These are phyloP conservation scores for Lasioglossum marginatum DNA, from an alignment of 2,888 invertebrate species.

Conservation along the genomic window DNA sequence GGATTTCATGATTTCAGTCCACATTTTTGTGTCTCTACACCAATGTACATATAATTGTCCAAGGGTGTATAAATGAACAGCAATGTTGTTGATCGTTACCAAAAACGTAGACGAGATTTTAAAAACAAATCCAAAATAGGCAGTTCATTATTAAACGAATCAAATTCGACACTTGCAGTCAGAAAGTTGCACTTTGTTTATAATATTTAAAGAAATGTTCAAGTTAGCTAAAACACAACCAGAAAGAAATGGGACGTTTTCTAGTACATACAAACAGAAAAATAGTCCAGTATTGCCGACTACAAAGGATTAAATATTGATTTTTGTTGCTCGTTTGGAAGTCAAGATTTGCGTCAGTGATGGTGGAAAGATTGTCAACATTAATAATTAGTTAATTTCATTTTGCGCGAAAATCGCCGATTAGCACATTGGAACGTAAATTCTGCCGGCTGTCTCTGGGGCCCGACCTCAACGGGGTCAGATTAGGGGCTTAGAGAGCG, in stretches of 20 bases:
- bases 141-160: background rate
- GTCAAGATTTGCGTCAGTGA: background rate
- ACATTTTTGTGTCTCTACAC: background rate
- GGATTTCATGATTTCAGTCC: background rate
- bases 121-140: background rate
- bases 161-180: background rate
- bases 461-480: conserved; percentile 19
- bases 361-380: background rate
- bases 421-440: conserved; percentile 17
- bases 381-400: background rate
- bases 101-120: background rate
- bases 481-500: conserved; percentile 30
- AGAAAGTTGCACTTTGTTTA: background rate
- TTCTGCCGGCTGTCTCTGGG: background rate
- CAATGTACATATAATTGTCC: background rate
- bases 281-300: too few species aligned
- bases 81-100: too few species aligned
- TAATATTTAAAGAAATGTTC: background rate
- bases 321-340: background rate
- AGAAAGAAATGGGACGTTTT: background rate
- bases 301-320: background rate
- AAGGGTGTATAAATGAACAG: background rate
- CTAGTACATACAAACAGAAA: background rate
- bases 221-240: background rate
- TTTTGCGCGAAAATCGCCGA: background rate